Evolutionary conservation across 1,140 invertebrate species (phyloP).

Genomic region (Scaptomyza hsui): DNA sequence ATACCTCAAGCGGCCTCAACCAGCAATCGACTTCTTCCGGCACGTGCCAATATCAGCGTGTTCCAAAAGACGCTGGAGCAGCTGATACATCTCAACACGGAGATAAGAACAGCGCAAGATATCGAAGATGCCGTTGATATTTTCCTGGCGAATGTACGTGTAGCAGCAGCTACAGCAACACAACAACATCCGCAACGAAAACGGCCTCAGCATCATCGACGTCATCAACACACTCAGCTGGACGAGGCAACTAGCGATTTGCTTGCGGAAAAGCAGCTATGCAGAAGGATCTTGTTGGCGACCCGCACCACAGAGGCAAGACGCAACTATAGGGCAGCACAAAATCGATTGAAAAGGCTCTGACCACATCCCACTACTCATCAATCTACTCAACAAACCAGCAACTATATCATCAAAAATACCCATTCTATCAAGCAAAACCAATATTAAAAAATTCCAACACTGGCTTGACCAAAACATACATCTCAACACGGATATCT

Average conservation of each 20-base stretch:
- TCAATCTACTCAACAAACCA: too few relatives aligned
- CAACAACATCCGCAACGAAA: not conserved
- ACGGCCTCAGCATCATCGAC: not conserved
- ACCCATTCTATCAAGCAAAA: too few relatives aligned
- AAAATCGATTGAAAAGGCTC: constrained; percentile 8
- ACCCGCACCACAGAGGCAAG: not conserved
- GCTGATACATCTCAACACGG: constrained; percentile 1
- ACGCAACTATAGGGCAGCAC: not conserved
- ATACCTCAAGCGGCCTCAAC: not conserved
- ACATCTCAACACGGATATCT: too few relatives aligned
- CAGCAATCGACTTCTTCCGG: not conserved
- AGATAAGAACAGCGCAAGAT: not conserved
- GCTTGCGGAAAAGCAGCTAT: not conserved
- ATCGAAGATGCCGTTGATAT: constrained; percentile 9
- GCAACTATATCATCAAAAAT: too few relatives aligned
- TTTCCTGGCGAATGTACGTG: not conserved
- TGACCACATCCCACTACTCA: too few relatives aligned
- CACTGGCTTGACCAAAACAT: too few relatives aligned
- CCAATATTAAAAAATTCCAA: too few relatives aligned
- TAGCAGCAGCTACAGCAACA: constrained; percentile 8
- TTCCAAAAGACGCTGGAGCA: not conserved
- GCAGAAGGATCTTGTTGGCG: not conserved
- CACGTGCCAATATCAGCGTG: not conserved
- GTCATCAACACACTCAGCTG: not conserved
- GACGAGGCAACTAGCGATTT: not conserved